These are phyloP conservation scores for Andrena haemorrhoa DNA, from an alignment of 2,888 invertebrate genomes.

Conservation along the genomic window DNA sequence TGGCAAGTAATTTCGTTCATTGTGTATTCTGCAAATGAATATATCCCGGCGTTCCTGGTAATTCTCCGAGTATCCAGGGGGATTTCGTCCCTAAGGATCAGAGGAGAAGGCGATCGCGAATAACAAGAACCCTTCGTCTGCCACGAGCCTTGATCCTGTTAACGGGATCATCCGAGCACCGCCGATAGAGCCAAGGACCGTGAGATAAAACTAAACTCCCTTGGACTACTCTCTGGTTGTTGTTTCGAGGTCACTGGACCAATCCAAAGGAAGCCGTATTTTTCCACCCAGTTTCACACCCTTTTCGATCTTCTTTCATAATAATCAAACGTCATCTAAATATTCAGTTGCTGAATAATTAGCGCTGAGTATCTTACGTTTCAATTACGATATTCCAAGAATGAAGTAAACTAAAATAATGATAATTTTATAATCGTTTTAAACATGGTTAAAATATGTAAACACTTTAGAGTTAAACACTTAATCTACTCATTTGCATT, in stretches of 20 bases:
- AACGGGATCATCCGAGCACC: conserved; percentile 80
- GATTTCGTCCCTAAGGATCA: conserved; percentile 79
- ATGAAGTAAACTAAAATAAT: no score
- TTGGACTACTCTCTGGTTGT: conserved; percentile 45
- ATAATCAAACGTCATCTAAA: background rate
- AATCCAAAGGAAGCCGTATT: conserved; percentile 18
- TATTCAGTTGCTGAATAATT: no score
- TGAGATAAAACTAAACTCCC: conserved; percentile 70
- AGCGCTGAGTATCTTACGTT: no score
- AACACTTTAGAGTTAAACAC: no score
- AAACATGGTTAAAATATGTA: no score
- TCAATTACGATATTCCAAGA: no score
- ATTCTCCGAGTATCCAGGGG: conserved; percentile 65
- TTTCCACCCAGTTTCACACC: background rate
- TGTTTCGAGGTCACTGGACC: conserved; percentile 53
- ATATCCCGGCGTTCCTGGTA: conserved; percentile 55
- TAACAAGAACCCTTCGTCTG: conserved; percentile 80
- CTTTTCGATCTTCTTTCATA: background rate
- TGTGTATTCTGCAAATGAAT: conserved; percentile 66
- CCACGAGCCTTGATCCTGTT: conserved; percentile 82
- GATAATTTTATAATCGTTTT: no score
- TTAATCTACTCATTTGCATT: no score
- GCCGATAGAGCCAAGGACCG: conserved; percentile 58
- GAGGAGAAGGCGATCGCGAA: conserved; percentile 75
- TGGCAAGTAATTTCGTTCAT: conserved; percentile 60